Base-by-base conservation (phyloP, 2,113 vertebrate species). In the Lagopus muta region DNA sequence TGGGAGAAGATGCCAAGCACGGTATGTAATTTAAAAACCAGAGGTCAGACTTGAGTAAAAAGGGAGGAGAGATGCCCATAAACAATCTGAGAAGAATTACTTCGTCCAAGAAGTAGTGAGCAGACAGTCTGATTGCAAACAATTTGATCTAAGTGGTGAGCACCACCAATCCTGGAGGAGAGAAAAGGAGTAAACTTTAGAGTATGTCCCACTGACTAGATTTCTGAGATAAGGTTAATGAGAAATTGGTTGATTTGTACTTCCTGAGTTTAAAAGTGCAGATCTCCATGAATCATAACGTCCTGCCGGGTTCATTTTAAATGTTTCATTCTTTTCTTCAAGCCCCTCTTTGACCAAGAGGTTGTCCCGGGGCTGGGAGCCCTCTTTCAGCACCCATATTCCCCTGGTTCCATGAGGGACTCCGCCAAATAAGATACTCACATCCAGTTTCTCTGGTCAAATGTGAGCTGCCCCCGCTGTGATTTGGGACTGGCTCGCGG, bases 181-280 rank as follows among this genome's bases (percentile, higher is more conserved):
- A 75, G 50, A 88, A 92, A 71, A 83, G 45, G 47, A 67, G 62
- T 73, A 67, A 88, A 87, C 64, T 82, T 80, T 18, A 64, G 91
- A 80, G 50, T 73, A 67, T 52, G 20, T 88, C 82, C 79, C 65
- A 88, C 66, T 1, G 1, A 75, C 55, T 58, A 92, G 91, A 93
- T 95, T 86, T 89, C 80, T 47, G 25, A 92, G 95, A 96, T 92
- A 93, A 91, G 45, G 81, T 93, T 96, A 95, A 93, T 91, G 82
- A 93, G 89, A 91, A 95, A 92, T 95, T 52, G 28, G 47, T 91
- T 96, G 87, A 92, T 94, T 95, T 92, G 82, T 94, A 89, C 43
- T 96, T 93, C 92, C 94, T 93, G 89, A 78, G 92, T 93, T 95
- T 96, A 88, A 93, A 94, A 95, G 94, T 92, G 74, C 84, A 94